A percentile compares a stretch with the other conserved stretches of the same genome.
Evolutionary conservation across 1,140 invertebrate species (phyloP).

Genomic region (Globodera ellingtonae): DNA sequence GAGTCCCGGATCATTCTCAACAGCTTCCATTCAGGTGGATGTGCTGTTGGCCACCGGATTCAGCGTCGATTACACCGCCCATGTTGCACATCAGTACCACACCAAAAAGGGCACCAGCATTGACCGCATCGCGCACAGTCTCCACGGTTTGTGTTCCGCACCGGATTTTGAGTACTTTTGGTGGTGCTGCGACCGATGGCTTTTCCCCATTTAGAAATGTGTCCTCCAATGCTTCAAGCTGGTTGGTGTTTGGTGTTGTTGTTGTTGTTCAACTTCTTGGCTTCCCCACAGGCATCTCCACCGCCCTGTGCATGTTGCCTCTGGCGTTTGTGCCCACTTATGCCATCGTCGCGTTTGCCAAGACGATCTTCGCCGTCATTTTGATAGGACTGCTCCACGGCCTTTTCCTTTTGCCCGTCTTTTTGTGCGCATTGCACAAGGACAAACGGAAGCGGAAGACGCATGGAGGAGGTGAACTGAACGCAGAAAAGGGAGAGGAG

Average conservation of each 20-base stretch:
- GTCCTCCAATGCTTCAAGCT: slow-evolving; percentile 55
- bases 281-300: slow-evolving; percentile 26
- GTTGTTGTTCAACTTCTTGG: neutral
- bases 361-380: slow-evolving; percentile 58
- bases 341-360: slow-evolving; percentile 64
- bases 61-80: slow-evolving; percentile 59
- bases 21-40: slow-evolving; percentile 35
- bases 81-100: slow-evolving; percentile 62
- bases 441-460: neutral
- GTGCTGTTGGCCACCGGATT: slow-evolving; percentile 63
- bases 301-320: slow-evolving; percentile 59
- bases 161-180: slow-evolving; percentile 8
- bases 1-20: too few species aligned
- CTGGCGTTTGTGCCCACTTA: slow-evolving; percentile 61
- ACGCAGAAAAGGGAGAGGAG: neutral
- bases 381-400: slow-evolving; percentile 49
- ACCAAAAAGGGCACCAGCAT: slow-evolving; percentile 41
- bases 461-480: neutral
- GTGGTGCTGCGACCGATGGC: neutral
- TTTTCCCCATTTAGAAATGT: slow-evolving; percentile 54
- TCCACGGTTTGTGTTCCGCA: slow-evolving; percentile 23
- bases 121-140: slow-evolving; percentile 50
- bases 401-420: slow-evolving; percentile 47
- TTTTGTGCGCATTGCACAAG: slow-evolving; percentile 40
- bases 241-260: slow-evolving; percentile 10